Evolutionary conservation across 2,113 vertebrate genomes (phyloP), one percentile per base, ranked within the genome.

Genomic region (Microtus ochrogaster): DNA sequence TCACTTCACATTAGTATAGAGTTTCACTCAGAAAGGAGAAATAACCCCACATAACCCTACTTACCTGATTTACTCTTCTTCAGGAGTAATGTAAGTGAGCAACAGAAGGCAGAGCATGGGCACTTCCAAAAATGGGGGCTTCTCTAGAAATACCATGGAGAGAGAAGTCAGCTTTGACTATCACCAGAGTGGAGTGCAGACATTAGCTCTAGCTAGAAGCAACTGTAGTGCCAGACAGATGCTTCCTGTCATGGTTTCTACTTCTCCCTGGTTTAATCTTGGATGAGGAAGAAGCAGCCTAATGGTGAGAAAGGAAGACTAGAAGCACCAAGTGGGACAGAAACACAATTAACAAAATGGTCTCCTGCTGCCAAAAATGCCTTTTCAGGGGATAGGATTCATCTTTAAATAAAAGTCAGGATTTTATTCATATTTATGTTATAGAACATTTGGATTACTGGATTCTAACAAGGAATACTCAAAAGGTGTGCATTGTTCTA

Each of bases 111-210:
- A 58, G 4, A 63, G 33, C 16, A 91, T 61, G n/a, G 70, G 65
- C n/a, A 13, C 49, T 96, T 97, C 52, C 55, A 58, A 73, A 12
- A 47, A 30, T 44, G 36, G 33, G 58, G 17, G 24, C 12, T 39
- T 66, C 83, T 79, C 21, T 55, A 72, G 85, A 44, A 82, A 76
- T 81, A 24, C 52, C 28, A 61, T 47, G 68, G 91, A 89, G 41
- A 39, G 70, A 82, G 70, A 7, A 74, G 47, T 86, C 52, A 77
- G 73, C 83, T 96, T 95, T 92, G 92, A 93, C 66, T 39, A 73
- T 55, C n/a, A 63, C 63, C 84, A 76, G 95, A 91, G 66, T 44
- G 55, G 76, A 49, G 41, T 95, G 92, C 84, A 96, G 94, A 90
- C 9, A 33, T 77, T 88, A 65, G 87, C 73, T 70, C 72, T n/a